A percentile compares a stretch with the other conserved stretches of the same genome.
Evolutionary conservation across 1,140 invertebrate species (phyloP).

Genomic region (Listronotus bonariensis): DNA sequence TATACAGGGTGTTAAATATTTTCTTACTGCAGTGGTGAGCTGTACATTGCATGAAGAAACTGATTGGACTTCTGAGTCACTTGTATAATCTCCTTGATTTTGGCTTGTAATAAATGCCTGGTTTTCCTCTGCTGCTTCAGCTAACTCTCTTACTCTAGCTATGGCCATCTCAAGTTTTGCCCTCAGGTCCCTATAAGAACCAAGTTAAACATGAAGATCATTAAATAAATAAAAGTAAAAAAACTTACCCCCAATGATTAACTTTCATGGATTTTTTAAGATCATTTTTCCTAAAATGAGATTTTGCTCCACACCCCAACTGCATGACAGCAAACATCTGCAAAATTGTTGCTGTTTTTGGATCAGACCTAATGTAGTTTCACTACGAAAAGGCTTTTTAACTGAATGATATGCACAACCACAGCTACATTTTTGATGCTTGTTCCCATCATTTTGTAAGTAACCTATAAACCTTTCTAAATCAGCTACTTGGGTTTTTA

Average conservation of each 20-base stretch:
- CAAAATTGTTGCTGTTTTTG: conserved; percentile 82
- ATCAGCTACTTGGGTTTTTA: conserved; percentile 96
- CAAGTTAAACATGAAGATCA: no score
- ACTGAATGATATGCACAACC: conserved; percentile 66
- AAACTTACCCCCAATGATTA: conserved; percentile 85
- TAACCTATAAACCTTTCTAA: conserved; percentile 97
- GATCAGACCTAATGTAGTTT: conserved; percentile 71
- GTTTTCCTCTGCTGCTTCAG: conserved; percentile 59
- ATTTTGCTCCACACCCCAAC: conserved; percentile 77
- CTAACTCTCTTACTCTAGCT: conserved; percentile 72
- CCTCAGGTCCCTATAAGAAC: conserved; percentile 76
- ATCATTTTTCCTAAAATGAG: conserved; percentile 75
- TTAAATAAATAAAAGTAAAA: not conserved
- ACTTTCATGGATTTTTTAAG: conserved; percentile 83
- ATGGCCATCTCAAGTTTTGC: conserved; percentile 92
- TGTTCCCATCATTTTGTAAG: conserved; percentile 77
- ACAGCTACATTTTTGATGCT: conserved; percentile 64
- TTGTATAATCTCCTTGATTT: conserved; percentile 60
- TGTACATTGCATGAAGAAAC: conserved; percentile 63
- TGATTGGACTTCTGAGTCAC: conserved; percentile 58
- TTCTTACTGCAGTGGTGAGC: conserved; percentile 86
- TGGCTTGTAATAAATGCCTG: conserved; percentile 35
- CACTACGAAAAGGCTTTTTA: conserved; percentile 52
- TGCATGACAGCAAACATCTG: conserved; percentile 93
- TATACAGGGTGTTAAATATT: conserved; percentile 86